Conservation (phyloP, 2,113 vertebrate genomes). For the Pomatorhinus ruficollis region DNA sequence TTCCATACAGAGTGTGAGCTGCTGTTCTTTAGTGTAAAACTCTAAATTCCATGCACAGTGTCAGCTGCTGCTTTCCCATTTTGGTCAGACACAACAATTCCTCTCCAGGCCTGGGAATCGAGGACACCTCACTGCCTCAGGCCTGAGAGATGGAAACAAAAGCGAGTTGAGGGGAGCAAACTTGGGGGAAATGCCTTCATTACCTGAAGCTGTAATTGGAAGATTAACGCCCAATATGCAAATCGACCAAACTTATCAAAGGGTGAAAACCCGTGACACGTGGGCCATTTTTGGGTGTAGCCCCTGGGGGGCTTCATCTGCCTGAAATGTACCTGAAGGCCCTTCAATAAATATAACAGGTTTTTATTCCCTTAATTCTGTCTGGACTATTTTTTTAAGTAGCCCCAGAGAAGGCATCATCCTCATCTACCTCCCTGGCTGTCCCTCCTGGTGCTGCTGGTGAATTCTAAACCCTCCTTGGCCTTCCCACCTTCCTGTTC, state of each 20-base stretch:
- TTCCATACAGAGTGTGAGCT: accelerated
- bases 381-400: neutral
- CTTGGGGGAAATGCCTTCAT: neutral
- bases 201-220: neutral
- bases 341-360: neutral
- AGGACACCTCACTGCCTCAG: neutral
- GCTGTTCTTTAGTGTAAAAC: neutral
- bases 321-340: neutral
- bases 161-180: neutral
- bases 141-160: neutral
- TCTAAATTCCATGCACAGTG: accelerated
- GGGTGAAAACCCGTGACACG: neutral
- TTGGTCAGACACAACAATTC: neutral
- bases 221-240: neutral
- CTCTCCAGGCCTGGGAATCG: neutral
- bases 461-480: accelerated
- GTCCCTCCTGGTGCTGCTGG: neutral
- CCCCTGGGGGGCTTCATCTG: neutral
- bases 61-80: neutral
- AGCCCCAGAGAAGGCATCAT: neutral
- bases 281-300: neutral
- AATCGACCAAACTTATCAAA: neutral
- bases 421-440: neutral
- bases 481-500: no score
- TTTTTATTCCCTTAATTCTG: neutral